Percentiles rank a stretch among this genome's conserved stretches.
Conservation (phyloP, 2,797 vertebrate species). For the Ibycter americanus region DNA sequence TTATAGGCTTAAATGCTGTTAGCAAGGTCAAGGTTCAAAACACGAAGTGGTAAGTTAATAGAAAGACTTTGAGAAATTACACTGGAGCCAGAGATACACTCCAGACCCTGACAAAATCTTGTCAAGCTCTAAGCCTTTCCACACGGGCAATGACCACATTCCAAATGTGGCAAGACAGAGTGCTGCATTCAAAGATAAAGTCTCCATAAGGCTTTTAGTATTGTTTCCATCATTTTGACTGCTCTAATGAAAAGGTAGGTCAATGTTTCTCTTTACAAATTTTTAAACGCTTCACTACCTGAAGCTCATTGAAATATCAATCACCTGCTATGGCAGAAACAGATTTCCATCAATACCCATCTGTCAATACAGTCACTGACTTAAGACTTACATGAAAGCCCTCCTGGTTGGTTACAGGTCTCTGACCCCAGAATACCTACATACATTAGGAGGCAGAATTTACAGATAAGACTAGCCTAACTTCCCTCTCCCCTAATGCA, state of each 20-base stretch:
- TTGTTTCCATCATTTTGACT: not conserved
- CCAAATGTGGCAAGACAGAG: not conserved
- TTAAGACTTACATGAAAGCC: not conserved
- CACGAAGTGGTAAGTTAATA: not conserved
- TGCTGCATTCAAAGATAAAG: not conserved
- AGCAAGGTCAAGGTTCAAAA: not conserved
- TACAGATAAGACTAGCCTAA: not conserved
- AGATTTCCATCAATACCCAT: not conserved
- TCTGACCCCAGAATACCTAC: not conserved
- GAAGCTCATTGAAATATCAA: not conserved
- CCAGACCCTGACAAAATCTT: not conserved
- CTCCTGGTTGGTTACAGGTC: not conserved
- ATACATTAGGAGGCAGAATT: not conserved
- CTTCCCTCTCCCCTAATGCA: not conserved
- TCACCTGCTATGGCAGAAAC: not conserved
- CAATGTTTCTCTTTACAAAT: not conserved
- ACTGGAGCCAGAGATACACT: not conserved
- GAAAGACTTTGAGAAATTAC: not conserved
- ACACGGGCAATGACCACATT: not conserved
- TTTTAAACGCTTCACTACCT: not conserved
- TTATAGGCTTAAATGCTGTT: not conserved
- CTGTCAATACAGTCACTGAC: not conserved
- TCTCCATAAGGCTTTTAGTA: not conserved
- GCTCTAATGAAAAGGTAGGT: not conserved
- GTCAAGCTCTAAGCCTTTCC: not conserved